Base-by-base conservation (phyloP, 2,888 invertebrate species). In the Netelia virgata region DNA sequence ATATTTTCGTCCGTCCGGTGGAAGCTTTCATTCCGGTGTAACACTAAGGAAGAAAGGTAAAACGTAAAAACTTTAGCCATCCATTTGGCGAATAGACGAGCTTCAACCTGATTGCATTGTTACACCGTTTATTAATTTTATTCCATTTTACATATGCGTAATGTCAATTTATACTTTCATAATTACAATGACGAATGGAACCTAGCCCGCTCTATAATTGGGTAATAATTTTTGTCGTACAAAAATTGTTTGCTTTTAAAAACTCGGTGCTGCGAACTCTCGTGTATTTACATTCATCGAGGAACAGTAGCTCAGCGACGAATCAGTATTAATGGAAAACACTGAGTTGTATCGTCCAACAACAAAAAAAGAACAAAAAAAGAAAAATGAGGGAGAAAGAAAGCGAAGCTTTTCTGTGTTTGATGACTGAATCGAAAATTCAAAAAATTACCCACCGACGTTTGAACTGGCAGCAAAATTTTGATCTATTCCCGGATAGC, bases 201-300 rank as follows among this genome's bases (percentile, higher is more conserved):
- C 2, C 11, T 50, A 14, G 63, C 36, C n/a, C 18, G 18, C 53
- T 64, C 18, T 16, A 53, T 63, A 18, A 53, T 55, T 66, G 5
- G 41, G 61, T 69, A 70, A 72, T 69, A 11, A 70, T 78, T 59
- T 77, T 57, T 57, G 16, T 16, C 61, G 66, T 69, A 43, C 41
- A 23, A 69, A 55, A 68, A 57, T 77, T 36, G 61, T 70, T 59
- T 47, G 68, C 68, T 69, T 68, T 43, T 57, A 43, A 14, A 47
- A 69, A 53, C 53, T 75, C 74, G 74, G 63, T 63, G 64, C 74
- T 75, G 64, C 64, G 74, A 75, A 75, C 6, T 47, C 11, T 47
- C 47, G 14, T 47, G 14, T 47, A 11, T 47, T 47, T 47, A 47
- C 8, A 0, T 63, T 63, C 28, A 20, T 61, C 36, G 9, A 28